Conservation (phyloP, 2,888 invertebrate genomes). For the Acanthosoma haemorrhoidale region DNA sequence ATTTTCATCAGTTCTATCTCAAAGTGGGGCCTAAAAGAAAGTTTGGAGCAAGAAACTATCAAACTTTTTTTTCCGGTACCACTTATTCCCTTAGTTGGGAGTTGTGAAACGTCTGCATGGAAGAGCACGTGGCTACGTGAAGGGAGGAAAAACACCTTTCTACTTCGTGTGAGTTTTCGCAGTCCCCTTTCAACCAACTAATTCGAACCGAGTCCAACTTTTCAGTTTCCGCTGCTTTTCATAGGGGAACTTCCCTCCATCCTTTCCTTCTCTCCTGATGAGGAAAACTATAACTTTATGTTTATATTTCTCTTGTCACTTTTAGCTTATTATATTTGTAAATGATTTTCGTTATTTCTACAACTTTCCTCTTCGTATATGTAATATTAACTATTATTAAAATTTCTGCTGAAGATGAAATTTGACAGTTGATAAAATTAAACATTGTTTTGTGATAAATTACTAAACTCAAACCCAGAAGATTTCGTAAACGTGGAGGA, state of each 20-base stretch:
- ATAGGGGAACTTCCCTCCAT: background rate
- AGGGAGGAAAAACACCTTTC: background rate
- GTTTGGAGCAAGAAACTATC: background rate
- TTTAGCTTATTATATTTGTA: too few relatives aligned
- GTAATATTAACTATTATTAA: too few relatives aligned
- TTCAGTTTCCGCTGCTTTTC: background rate
- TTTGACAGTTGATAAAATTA: too few relatives aligned
- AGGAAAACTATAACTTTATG: too few relatives aligned
- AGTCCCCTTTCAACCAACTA: background rate
- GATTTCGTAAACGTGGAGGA: too few relatives aligned
- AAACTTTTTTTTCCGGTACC: background rate
- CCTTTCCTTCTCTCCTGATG: too few relatives aligned
- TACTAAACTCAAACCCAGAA: too few relatives aligned
- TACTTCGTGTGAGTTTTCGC: background rate
- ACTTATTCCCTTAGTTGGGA: background rate
- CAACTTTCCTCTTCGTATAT: too few relatives aligned
- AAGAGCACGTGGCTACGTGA: background rate
- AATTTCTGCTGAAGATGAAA: too few relatives aligned
- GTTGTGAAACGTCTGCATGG: background rate
- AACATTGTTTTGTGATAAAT: too few relatives aligned
- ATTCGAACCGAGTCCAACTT: background rate
- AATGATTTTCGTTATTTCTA: too few relatives aligned
- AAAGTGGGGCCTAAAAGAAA: background rate
- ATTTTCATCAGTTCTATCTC: background rate
- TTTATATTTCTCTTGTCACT: too few relatives aligned